A percentile compares a stretch with the other conserved stretches of the same genome.
Evolutionary conservation across 2,888 invertebrate genomes (phyloP).

Genomic region (Cerastis rubricosa): DNA sequence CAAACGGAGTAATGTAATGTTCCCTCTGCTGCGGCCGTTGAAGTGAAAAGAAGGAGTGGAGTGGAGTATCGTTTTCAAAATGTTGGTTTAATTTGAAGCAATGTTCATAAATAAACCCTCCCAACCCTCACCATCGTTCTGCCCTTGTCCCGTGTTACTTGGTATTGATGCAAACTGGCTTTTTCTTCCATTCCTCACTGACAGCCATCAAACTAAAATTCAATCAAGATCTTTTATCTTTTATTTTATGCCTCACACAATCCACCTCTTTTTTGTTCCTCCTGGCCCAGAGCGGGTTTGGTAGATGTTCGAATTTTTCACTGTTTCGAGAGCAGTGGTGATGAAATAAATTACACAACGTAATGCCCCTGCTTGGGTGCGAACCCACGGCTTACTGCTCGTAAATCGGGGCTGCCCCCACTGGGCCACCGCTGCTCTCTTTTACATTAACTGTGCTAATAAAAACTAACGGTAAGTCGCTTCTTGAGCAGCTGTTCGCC

Average conservation of each 20-base stretch:
- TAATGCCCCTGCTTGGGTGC: no score
- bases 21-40: not conserved
- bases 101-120: not conserved
- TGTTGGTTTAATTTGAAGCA: not conserved
- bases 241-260: not conserved
- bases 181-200: not conserved
- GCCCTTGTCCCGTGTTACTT: not conserved
- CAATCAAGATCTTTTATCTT: not conserved
- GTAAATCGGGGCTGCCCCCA: no score
- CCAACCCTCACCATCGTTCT: not conserved
- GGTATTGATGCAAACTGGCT: not conserved
- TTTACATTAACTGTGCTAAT: not conserved
- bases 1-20: not conserved
- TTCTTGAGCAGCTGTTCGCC: conserved; percentile 96
- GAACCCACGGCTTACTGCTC: no score
- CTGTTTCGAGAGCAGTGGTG: no score
- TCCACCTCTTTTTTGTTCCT: not conserved
- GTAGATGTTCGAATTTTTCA: no score
- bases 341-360: no score
- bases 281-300: no score
- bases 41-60: not conserved
- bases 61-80: not conserved
- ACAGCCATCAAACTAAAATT: not conserved
- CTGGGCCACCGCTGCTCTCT: no score
- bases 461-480: conserved; percentile 93